A percentile compares a stretch with the other conserved stretches of the same genome.
Conservation (phyloP, 2,797 vertebrate species). For the Spinibarbus caldwelli region DNA sequence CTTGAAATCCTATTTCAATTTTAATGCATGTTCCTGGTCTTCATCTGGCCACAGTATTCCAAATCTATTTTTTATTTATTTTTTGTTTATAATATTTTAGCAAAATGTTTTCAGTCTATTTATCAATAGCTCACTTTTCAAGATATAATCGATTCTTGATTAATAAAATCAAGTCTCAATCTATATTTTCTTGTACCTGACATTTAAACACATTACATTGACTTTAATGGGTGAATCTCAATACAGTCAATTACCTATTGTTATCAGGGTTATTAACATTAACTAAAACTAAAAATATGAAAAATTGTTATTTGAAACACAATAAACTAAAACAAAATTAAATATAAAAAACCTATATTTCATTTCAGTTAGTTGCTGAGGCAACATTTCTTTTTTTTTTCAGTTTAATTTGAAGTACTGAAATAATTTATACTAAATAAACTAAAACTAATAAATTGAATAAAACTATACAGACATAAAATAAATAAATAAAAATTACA, state of each 20-base stretch:
- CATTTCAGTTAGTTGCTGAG: background rate
- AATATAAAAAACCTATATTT: background rate
- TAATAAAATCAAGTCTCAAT: background rate
- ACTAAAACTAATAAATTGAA: background rate
- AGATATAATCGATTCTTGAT: background rate
- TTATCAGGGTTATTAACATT: background rate
- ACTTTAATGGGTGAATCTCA: background rate
- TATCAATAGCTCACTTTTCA: background rate
- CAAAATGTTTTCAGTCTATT: background rate
- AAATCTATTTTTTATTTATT: no score
- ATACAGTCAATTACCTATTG: background rate
- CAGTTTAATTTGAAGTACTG: background rate
- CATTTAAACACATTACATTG: background rate
- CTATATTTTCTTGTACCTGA: background rate
- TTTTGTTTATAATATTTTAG: background rate
- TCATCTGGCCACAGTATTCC: background rate
- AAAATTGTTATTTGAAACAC: background rate
- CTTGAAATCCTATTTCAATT: background rate
- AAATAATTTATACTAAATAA: background rate
- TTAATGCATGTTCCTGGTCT: background rate
- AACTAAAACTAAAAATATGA: background rate
- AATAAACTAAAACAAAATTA: background rate
- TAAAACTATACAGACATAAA: no score
- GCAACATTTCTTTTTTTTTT: background rate
- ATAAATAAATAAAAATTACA: background rate